A percentile compares a stretch with the other conserved stretches of the same genome.
Conservation (phyloP, 2,888 invertebrate species). For the Boloria selene region DNA sequence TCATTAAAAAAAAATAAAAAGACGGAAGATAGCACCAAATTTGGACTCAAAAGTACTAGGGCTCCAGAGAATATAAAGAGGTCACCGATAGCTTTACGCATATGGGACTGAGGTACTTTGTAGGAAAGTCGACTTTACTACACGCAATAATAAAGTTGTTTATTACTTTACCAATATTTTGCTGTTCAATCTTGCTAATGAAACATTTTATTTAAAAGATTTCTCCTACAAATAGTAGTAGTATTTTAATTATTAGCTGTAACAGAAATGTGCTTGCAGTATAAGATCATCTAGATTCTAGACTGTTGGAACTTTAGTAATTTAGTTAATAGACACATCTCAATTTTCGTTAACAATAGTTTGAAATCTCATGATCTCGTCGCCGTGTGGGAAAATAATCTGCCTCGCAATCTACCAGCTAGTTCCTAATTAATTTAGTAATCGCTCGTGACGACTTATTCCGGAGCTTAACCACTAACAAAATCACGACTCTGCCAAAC, state of each 20-base stretch:
- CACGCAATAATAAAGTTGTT: neutral
- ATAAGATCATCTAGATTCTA: neutral
- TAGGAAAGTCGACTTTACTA: neutral
- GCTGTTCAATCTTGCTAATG: too few relatives aligned
- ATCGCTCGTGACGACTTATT: conserved; percentile 82
- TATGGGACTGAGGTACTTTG: neutral
- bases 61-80: conserved; percentile 52
- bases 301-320: conserved; percentile 1
- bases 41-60: conserved; percentile 73
- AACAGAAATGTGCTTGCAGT: neutral
- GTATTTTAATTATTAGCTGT: too few relatives aligned
- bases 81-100: conserved; percentile 18
- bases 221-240: too few relatives aligned
- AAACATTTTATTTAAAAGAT: too few relatives aligned
- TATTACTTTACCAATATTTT: too few relatives aligned
- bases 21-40: conserved; percentile 62
- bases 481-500: conserved; percentile 81
- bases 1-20: conserved; percentile 8
- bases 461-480: conserved; percentile 78
- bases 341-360: conserved; percentile 58
- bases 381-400: conserved; percentile 81
- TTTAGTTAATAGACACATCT: conserved; percentile 25
- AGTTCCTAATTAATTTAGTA: conserved; percentile 82
- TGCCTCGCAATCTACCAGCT: conserved; percentile 76
- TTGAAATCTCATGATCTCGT: conserved; percentile 68